Evolutionary conservation across 2,113 vertebrate genomes (phyloP).

Genomic region (Rana temporaria): DNA sequence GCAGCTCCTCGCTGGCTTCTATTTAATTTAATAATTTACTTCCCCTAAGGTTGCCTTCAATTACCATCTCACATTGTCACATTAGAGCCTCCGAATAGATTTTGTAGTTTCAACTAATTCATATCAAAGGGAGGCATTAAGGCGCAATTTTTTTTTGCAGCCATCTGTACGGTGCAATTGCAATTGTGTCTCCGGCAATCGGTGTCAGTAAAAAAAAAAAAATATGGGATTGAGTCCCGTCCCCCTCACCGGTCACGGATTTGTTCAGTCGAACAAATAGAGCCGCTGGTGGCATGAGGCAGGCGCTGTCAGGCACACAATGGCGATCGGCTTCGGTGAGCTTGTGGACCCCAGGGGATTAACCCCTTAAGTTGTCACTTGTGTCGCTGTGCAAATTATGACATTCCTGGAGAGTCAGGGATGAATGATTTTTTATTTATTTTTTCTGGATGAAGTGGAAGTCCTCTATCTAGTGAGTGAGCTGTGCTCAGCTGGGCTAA

Average conservation of each 20-base stretch:
- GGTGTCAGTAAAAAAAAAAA: conserved; percentile 53
- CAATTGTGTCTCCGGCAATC: conserved; percentile 45
- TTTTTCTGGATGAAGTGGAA: background rate
- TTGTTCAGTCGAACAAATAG: conserved; percentile 66
- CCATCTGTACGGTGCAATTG: conserved; percentile 53
- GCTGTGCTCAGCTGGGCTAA: too few species aligned
- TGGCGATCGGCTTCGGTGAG: background rate
- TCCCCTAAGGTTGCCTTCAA: conserved; percentile 59
- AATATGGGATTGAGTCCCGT: conserved; percentile 59
- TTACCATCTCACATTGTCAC: conserved; percentile 54
- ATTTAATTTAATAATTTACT: conserved; percentile 49
- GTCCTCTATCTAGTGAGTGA: too few species aligned
- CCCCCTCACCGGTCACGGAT: conserved; percentile 38
- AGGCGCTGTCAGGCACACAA: conserved; percentile 59
- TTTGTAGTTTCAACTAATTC: conserved; percentile 60
- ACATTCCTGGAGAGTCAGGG: background rate
- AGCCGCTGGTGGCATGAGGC: conserved; percentile 49
- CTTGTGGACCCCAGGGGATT: background rate
- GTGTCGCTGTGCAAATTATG: background rate
- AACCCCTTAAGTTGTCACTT: background rate
- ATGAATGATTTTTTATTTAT: too few species aligned
- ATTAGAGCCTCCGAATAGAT: conserved; percentile 55
- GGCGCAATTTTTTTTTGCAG: conserved; percentile 46
- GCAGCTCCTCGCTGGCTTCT: conserved; percentile 36
- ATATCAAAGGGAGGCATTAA: conserved; percentile 58